A percentile compares a stretch with the other conserved stretches of the same genome.
Evolutionary conservation across 2,888 invertebrate genomes (phyloP).

Genomic region (Carabus problematicus): DNA sequence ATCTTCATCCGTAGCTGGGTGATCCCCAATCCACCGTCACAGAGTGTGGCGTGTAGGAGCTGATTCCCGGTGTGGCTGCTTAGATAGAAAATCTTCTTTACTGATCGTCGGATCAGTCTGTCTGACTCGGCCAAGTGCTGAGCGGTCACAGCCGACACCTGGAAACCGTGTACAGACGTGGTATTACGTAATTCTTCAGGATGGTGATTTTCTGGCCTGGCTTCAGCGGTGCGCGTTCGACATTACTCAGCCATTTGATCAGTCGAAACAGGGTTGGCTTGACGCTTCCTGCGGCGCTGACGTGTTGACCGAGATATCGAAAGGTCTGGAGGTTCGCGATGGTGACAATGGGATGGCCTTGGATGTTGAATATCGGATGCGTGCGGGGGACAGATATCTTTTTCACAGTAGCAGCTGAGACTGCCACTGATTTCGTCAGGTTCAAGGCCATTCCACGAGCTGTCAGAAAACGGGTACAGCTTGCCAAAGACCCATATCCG

Average conservation of each 20-base stretch:
- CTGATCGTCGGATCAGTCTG: constrained; percentile 48
- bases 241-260: too few species aligned
- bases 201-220: constrained; percentile 54
- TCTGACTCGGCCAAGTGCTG: constrained; percentile 50
- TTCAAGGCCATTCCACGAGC: constrained; percentile 1
- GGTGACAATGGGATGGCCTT: background rate
- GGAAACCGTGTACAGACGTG: constrained; percentile 52
- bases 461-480: background rate
- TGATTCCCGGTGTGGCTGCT: constrained; percentile 29
- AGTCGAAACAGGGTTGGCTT: too few species aligned
- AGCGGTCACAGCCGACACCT: constrained; percentile 48
- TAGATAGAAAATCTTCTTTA: constrained; percentile 51
- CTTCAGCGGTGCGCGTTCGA: too few species aligned
- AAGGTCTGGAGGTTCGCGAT: constrained; percentile 23
- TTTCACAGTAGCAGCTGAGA: constrained; percentile 7
- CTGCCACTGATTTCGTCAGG: background rate
- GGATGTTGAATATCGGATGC: constrained; percentile 16
- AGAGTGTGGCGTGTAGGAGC: background rate
- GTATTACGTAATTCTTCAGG: constrained; percentile 52
- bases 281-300: constrained; percentile 55
- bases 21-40: too few species aligned
- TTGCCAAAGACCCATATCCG: constrained; percentile 1
- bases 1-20: too few species aligned
- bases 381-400: constrained; percentile 36
- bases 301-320: too few species aligned